A percentile compares a stretch with the other conserved stretches of the same genome.
phyloP scores from a whole-genome alignment of 2,797 vertebrate genomes.

The Avahi laniger region DNA sequence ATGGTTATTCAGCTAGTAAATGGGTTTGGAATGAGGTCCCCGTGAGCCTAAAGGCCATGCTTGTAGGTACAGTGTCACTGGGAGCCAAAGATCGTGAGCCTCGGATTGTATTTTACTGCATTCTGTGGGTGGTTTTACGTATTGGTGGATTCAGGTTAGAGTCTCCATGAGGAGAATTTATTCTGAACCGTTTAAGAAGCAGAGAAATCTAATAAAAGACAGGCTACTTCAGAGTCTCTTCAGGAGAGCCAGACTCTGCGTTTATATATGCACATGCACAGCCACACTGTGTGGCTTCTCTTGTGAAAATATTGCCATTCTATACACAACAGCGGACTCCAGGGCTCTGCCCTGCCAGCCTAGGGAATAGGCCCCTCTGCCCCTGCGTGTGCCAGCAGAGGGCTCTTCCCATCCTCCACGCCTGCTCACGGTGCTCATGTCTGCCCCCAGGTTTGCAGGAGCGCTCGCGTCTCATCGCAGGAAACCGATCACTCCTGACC shows the following conservation, averaged over 20 bases:
- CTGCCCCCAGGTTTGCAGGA: background rate
- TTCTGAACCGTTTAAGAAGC: background rate
- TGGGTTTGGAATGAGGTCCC: background rate
- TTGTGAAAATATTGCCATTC: background rate
- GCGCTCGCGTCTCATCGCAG: background rate
- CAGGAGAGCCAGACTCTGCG: background rate
- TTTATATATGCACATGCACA: background rate
- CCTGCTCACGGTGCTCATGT: background rate
- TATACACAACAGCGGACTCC: background rate
- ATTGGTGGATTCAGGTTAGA: background rate
- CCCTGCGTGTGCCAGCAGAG: background rate
- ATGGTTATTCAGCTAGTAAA: background rate
- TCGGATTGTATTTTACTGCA: background rate
- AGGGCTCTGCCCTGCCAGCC: background rate
- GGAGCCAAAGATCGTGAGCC: background rate
- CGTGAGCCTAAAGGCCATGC: background rate
- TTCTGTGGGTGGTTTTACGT: background rate
- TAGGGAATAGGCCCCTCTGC: background rate
- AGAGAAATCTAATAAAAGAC: background rate
- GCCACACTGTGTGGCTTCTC: background rate
- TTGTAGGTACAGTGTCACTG: background rate
- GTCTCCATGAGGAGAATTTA: background rate
- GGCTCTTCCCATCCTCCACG: background rate
- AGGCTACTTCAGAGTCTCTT: background rate
- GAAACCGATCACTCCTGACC: background rate